Evolutionary conservation across 1,140 invertebrate genomes (phyloP), one percentile per base, ranked within the genome.

Genomic region (Penaeus chinensis): DNA sequence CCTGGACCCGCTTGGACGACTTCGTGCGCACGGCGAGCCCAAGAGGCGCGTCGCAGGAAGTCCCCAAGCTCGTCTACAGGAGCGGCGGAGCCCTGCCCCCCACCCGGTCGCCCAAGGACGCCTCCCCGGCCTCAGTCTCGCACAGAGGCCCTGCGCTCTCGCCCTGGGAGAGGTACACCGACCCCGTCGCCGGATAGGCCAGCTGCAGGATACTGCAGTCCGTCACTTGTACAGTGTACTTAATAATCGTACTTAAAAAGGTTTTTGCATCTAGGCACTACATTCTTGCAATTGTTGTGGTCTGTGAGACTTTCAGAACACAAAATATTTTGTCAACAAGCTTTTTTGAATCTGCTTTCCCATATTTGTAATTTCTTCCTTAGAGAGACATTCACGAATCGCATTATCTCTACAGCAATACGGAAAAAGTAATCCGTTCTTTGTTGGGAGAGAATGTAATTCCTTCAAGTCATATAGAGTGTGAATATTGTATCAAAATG

Each of bases 11-110:
- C 10, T 65, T 87, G 66, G 85, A 87, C 71, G 80, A 82, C 80
- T 87, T 87, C 32, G 85, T 87, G 18, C 80, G 85, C n/a, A 77
- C 85, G 19, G 77, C 79, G 0, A 87, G 80, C 27, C 85, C 85
- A 3, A 24, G 71, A 78, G 85, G 54, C 5, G 80, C n/a, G 37
- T 24, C 61, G 3, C 20, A 54, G 76, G 76, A 54, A 54, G 63
- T 27, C 16, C 8, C 22, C 37, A 24, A 71, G 54, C 54, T 54
- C 16, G 54, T 54, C 16, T 54, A 54, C 54, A 54, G 54, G 54
- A 54, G 54, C 61, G 60, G 65, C 27, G 54, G 74, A 61, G 22
- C 32, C 16, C 32, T 61, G 20, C 27, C 54, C 27, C 47, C 3
- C 19, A 4, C n/a, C 65, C 60, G 83, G 60, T 42, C 32, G 5